Percentiles rank a stretch among this genome's conserved stretches.
Conservation (phyloP, 2,888 invertebrate species). For the Apotomis capreana region DNA sequence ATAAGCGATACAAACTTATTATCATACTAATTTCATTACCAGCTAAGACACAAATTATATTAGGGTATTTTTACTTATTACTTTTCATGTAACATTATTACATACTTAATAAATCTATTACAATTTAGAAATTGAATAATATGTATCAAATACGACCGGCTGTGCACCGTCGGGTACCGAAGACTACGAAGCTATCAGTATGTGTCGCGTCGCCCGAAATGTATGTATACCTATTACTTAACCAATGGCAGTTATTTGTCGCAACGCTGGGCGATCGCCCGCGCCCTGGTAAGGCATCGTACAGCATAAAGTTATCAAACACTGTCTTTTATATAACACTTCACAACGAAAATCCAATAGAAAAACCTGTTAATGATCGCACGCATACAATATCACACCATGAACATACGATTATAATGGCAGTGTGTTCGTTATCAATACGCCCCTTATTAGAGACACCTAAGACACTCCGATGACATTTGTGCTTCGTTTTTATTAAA, state of each 20-base stretch:
- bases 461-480: constrained; percentile 76
- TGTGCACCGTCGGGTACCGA: constrained; percentile 77
- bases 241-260: constrained; percentile 81
- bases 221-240: constrained; percentile 76
- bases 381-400: constrained; percentile 67
- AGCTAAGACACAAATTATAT: constrained; percentile 83
- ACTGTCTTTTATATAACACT: constrained; percentile 50
- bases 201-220: constrained; percentile 55
- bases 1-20: constrained; percentile 79
- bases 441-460: constrained; percentile 59
- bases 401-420: constrained; percentile 73
- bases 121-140: constrained; percentile 81
- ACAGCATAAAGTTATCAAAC: constrained; percentile 58
- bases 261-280: constrained; percentile 48
- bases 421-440: constrained; percentile 76
- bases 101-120: constrained; percentile 80
- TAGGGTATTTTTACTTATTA: constrained; percentile 78
- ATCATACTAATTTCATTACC: constrained; percentile 78
- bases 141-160: constrained; percentile 81
- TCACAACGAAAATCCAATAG: constrained; percentile 53
- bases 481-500: constrained; percentile 72
- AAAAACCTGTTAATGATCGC: constrained; percentile 57
- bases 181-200: constrained; percentile 71
- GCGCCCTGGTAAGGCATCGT: constrained; percentile 74
- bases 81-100: constrained; percentile 78